These are phyloP conservation scores for Pyrgus malvae DNA, from an alignment of 2,888 invertebrate genomes.

Conservation along the genomic window DNA sequence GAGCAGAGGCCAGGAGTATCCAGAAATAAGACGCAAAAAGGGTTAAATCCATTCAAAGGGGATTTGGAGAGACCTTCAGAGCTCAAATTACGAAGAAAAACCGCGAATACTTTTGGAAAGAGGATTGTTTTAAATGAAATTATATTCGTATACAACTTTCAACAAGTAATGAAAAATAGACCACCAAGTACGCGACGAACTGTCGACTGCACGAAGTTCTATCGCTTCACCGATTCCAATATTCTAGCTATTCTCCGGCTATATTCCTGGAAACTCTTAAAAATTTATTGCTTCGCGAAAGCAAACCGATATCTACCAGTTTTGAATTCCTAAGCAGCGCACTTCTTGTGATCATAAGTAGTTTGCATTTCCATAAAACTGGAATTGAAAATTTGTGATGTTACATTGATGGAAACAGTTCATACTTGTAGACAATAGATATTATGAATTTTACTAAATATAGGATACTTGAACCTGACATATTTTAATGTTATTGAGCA, in stretches of 20 bases:
- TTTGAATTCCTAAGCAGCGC: slow-evolving; percentile 38
- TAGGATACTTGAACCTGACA: no score
- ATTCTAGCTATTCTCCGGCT: slow-evolving; percentile 38
- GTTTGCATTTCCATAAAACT: slow-evolving; percentile 9
- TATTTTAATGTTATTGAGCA: no score
- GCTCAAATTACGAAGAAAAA: no score
- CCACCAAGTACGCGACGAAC: slow-evolving; percentile 42
- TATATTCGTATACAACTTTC: slow-evolving; percentile 32
- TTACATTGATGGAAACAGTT: not conserved
- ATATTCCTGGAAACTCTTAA: slow-evolving; percentile 43
- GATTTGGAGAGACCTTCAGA: no score
- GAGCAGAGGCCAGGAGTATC: no score
- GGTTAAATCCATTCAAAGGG: no score
- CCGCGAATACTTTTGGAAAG: no score
- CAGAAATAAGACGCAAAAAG: no score
- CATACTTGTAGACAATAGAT: no score
- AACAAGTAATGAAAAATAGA: no score
- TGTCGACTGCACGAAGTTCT: slow-evolving; percentile 39
- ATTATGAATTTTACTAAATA: no score
- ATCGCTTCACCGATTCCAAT: slow-evolving; percentile 38
- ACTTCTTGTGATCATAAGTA: slow-evolving; percentile 17
- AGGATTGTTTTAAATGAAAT: no score
- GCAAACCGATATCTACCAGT: slow-evolving; percentile 42
- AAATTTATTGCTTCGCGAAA: slow-evolving; percentile 47
- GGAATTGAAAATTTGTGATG: slow-evolving; percentile 5